Conservation (phyloP, 2,888 invertebrate genomes). For the Lasioglossum oenotherae region DNA sequence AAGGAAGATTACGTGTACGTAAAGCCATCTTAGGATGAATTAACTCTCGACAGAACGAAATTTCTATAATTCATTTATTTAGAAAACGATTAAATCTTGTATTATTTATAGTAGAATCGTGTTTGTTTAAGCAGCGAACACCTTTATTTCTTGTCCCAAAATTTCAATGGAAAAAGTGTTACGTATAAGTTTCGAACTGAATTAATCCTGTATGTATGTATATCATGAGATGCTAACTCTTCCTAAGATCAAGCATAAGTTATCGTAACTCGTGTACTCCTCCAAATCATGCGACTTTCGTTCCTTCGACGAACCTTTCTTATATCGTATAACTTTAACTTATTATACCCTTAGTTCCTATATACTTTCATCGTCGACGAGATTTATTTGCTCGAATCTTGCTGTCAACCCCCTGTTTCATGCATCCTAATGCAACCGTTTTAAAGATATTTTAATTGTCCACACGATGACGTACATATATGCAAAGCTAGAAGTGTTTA, state of each 20-base stretch:
- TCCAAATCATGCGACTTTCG: slow-evolving; percentile 15
- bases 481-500: neutral
- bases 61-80: slow-evolving; percentile 6
- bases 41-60: slow-evolving; percentile 15
- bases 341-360: slow-evolving; percentile 57
- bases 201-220: neutral
- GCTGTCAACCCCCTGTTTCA: slow-evolving; percentile 33
- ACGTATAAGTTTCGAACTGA: neutral
- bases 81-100: neutral
- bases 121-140: neutral
- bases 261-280: slow-evolving; percentile 9
- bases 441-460: neutral
- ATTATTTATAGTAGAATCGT: neutral
- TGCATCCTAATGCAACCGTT: neutral
- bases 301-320: slow-evolving; percentile 28
- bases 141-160: neutral
- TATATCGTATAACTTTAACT: slow-evolving; percentile 30
- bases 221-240: slow-evolving; percentile 30
- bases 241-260: slow-evolving; percentile 33
- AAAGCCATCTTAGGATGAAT: slow-evolving; percentile 23
- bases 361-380: slow-evolving; percentile 63
- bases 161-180: neutral
- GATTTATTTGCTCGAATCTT: slow-evolving; percentile 37
- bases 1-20: slow-evolving; percentile 41
- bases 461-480: neutral